Conservation (phyloP, 1,140 invertebrate species). For the Lucilia cuprina region DNA sequence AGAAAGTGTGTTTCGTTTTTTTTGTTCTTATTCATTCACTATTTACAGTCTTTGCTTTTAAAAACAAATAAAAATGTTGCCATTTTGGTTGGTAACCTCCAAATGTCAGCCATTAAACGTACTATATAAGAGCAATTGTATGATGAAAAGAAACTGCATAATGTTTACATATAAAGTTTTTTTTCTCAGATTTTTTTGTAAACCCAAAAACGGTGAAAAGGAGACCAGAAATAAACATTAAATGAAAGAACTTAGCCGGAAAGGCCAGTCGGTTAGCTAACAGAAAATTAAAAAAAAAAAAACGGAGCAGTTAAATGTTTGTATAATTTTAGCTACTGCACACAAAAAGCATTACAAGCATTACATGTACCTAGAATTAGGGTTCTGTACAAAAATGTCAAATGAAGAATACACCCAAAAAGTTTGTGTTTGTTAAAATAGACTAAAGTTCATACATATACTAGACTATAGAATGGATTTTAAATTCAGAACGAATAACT, state of each 20-base stretch:
- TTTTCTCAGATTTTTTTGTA: not conserved
- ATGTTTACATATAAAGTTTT: not conserved
- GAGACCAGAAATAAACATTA: not conserved
- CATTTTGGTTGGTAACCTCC: constrained; percentile 27
- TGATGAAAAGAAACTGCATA: not conserved
- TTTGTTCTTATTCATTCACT: not conserved
- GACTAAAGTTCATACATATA: too few species aligned
- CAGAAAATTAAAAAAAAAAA: not conserved
- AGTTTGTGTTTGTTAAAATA: too few species aligned
- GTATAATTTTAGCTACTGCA: not conserved
- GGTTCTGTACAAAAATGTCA: too few species aligned
- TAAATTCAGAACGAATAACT: too few species aligned
- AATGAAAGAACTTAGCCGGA: not conserved
- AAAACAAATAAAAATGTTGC: constrained; percentile 30
- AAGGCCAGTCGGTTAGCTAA: not conserved
- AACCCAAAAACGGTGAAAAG: not conserved
- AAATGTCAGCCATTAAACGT: not conserved
- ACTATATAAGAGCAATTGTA: not conserved
- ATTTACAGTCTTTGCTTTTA: not conserved
- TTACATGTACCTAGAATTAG: too few species aligned
- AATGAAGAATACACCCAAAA: too few species aligned
- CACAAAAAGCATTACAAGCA: not conserved
- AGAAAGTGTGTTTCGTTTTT: not conserved
- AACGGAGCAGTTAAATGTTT: not conserved
- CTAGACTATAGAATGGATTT: too few species aligned